Percentiles rank a stretch among this genome's conserved stretches.
Conservation (phyloP, 1,140 invertebrate genomes). For the Ceratosolen fusciceps region DNA sequence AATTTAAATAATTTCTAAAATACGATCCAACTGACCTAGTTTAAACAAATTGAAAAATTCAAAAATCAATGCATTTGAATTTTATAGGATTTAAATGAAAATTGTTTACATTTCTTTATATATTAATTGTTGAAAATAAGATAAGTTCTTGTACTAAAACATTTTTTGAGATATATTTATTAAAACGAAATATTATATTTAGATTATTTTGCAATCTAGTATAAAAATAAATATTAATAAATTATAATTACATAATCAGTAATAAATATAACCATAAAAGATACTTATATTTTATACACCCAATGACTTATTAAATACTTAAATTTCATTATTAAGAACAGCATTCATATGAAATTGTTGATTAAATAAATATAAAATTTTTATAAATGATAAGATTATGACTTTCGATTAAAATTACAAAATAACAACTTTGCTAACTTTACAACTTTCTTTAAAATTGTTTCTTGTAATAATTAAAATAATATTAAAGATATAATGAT, state of each 20-base stretch:
- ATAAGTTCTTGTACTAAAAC: too few relatives aligned
- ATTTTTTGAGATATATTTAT: too few relatives aligned
- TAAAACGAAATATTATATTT: too few relatives aligned
- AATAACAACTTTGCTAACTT: too few relatives aligned
- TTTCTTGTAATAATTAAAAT: neutral
- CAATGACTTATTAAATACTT: neutral
- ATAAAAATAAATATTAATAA: too few relatives aligned
- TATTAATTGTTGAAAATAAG: too few relatives aligned
- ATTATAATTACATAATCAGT: too few relatives aligned
- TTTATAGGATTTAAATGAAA: neutral
- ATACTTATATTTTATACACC: too few relatives aligned
- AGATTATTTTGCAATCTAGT: too few relatives aligned
- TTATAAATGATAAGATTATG: neutral
- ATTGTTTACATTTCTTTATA: too few relatives aligned
- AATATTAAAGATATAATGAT: too few relatives aligned
- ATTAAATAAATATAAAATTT: neutral
- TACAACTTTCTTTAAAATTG: slow-evolving; percentile 14
- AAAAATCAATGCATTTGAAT: neutral
- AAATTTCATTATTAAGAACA: neutral
- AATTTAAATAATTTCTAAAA: neutral
- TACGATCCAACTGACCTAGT: neutral
- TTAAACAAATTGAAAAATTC: neutral
- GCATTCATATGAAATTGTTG: neutral
- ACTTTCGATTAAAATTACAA: slow-evolving; percentile 4
- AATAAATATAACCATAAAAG: too few relatives aligned